Evolutionary conservation across 2,113 vertebrate species (phyloP).

Genomic region (Salvelinus namaycush): DNA sequence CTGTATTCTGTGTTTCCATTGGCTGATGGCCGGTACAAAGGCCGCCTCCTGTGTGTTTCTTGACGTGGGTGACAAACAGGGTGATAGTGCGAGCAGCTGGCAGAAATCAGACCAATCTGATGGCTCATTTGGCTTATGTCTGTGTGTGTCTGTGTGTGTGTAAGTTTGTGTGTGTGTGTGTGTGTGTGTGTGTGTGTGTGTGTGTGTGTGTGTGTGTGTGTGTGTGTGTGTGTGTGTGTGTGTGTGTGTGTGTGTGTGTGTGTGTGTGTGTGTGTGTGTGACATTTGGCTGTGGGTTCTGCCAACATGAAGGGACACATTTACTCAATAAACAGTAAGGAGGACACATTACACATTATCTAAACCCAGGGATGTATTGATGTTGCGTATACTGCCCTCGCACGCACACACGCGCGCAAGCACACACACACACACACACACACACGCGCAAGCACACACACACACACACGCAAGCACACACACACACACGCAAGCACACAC

Average conservation of each 20-base stretch:
- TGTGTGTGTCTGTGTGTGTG: too few relatives aligned
- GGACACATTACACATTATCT: not conserved
- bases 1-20: not conserved
- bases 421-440: slow-evolving; percentile 10
- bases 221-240: too few relatives aligned
- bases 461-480: not conserved
- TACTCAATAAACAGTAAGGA: too few relatives aligned
- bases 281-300: too few relatives aligned
- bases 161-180: too few relatives aligned
- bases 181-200: too few relatives aligned
- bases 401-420: not conserved
- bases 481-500: not conserved
- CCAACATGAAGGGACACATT: too few relatives aligned
- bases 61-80: slow-evolving; percentile 47
- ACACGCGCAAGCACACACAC: not conserved
- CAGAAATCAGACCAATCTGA: slow-evolving; percentile 65
- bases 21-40: not conserved
- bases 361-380: slow-evolving; percentile 15
- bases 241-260: too few relatives aligned
- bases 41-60: slow-evolving; percentile 19
- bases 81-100: slow-evolving; percentile 64
- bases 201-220: too few relatives aligned
- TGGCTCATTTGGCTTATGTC: slow-evolving; percentile 30
- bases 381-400: too few relatives aligned
- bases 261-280: too few relatives aligned